These are phyloP conservation scores for Sinentomon sp. DNA, from an alignment of 2,888 invertebrate species.

Conservation along the genomic window DNA sequence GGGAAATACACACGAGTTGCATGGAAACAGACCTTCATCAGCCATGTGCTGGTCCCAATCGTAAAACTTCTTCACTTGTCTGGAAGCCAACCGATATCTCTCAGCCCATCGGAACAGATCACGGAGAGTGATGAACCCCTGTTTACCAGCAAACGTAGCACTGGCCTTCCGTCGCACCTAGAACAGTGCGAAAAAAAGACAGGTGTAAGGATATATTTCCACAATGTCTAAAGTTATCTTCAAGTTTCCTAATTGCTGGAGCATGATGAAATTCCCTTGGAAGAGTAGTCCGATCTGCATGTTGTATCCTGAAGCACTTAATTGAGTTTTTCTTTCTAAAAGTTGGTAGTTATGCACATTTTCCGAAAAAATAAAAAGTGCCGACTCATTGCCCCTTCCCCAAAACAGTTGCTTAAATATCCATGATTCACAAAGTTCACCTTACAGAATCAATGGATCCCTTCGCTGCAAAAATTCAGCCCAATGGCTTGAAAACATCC, in stretches of 20 bases:
- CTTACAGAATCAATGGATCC: too few relatives aligned
- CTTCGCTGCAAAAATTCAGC: too few relatives aligned
- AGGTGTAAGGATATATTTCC: background rate
- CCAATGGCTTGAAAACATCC: too few relatives aligned
- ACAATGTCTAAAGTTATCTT: background rate
- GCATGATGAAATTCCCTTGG: too few relatives aligned
- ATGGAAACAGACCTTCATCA: slow-evolving; percentile 73
- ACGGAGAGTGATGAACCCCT: slow-evolving; percentile 67
- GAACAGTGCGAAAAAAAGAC: slow-evolving; percentile 5
- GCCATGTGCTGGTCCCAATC: slow-evolving; percentile 94
- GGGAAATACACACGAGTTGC: slow-evolving; percentile 2
- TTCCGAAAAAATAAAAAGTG: too few relatives aligned
- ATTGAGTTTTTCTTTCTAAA: too few relatives aligned
- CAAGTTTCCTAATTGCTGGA: background rate
- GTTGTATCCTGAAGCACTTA: too few relatives aligned
- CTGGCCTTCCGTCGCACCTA: slow-evolving; percentile 44
- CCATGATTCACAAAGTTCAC: too few relatives aligned
- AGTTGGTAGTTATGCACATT: too few relatives aligned
- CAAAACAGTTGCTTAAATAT: too few relatives aligned
- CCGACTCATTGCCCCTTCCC: too few relatives aligned
- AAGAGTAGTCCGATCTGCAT: too few relatives aligned
- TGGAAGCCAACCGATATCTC: slow-evolving; percentile 46
- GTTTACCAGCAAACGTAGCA: slow-evolving; percentile 69
- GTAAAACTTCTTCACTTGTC: slow-evolving; percentile 33
- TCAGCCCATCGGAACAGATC: slow-evolving; percentile 94